Evolutionary conservation across 2,797 vertebrate genomes (phyloP), one percentile per base, ranked within the genome.

Genomic region (Chanos chanos): DNA sequence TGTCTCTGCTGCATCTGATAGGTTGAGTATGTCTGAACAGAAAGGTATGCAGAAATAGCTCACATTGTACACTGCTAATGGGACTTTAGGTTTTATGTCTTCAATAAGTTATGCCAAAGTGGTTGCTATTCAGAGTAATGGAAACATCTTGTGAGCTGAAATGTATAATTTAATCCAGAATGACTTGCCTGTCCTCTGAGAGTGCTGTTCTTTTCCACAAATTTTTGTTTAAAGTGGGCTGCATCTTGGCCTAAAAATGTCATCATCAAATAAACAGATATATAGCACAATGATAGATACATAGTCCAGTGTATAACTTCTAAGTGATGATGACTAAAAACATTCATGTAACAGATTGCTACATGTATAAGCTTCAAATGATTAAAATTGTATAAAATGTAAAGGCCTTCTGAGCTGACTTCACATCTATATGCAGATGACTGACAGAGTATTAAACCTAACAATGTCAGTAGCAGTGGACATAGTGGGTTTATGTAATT

Each of bases 81-180:
- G 58, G 18, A 25, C 53, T 60, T 66, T 61, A 31, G 45, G 39
- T 53, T 51, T 24, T 10, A 15, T 34, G 31, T 66, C 62, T 69
- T 75, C 39, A 72, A 69, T 72, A 72, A 75, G 49, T 75, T 39
- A 72, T 67, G 60, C 34, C 53, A 61, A 66, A 68, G 57, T 66
- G 66, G 61, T 53, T 44, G 30, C 33, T 41, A 16, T 21, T 49
- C 49, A 58, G 52, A 49, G 27, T 69, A 45, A 54, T 40, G 25
- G 12, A n/a, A 51, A 31, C 33, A 25, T 54, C 34, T 62, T 57
- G 37, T 8, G 19, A 30, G 36, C 58, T 12, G 34, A 19, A 64
- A 60, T 67, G 28, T 59, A 57, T 60, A 48, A 66, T 61, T 61
- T 30, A 61, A 47, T 45, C 39, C 39, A 67, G 16, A 52, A 54